Percentiles rank a stretch among this genome's conserved stretches.
phyloP scores from a whole-genome alignment of 2,797 vertebrate genomes.

The Mus caroli region DNA sequence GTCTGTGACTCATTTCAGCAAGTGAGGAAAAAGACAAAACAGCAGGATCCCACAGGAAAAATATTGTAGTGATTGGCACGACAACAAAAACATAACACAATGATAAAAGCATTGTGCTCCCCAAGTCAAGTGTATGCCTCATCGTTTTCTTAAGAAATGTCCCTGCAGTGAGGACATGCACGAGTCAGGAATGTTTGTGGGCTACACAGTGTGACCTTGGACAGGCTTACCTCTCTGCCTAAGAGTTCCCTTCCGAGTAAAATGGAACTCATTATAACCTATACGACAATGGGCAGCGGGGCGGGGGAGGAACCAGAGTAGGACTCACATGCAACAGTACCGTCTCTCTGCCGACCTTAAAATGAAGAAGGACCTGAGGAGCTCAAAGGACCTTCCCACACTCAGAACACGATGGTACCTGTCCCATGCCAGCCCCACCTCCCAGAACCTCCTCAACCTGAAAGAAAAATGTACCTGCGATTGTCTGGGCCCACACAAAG shows the following conservation, averaged over 20 bases:
- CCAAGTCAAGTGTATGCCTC: conserved; percentile 41
- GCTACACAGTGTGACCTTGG: background rate
- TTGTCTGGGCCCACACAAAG: background rate
- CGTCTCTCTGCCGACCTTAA: background rate
- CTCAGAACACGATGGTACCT: background rate
- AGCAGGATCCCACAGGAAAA: conserved; percentile 70
- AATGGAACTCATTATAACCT: background rate
- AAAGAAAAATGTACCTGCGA: background rate
- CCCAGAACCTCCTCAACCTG: background rate
- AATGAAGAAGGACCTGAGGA: background rate
- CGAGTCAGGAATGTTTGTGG: conserved; percentile 39
- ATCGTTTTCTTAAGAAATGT: conserved; percentile 65
- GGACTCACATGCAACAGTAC: background rate
- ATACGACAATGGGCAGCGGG: background rate
- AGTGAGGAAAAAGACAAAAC: conserved; percentile 69
- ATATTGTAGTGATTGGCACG: conserved; percentile 45
- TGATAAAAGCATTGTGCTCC: conserved; percentile 57
- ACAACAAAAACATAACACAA: conserved; percentile 66
- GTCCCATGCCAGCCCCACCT: background rate
- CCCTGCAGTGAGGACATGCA: background rate
- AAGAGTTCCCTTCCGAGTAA: background rate
- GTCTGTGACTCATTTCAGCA: conserved; percentile 63
- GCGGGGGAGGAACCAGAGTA: background rate
- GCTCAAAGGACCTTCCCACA: background rate
- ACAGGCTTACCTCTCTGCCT: conserved; percentile 7